Percentiles rank a stretch among this genome's conserved stretches.
Evolutionary conservation across 2,113 vertebrate species (phyloP).

Genomic region (Anoura caudifer): DNA sequence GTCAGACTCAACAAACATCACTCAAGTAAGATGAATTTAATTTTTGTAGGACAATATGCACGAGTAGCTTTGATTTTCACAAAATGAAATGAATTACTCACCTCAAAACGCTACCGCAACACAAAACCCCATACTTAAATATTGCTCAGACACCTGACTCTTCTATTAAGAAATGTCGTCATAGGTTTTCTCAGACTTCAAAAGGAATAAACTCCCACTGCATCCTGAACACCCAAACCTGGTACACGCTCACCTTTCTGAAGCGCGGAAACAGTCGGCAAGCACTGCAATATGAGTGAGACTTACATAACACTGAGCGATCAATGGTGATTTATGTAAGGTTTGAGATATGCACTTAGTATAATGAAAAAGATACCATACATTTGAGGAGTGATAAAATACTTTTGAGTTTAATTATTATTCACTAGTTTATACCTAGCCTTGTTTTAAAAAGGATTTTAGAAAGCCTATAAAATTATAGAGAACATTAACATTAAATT

Average conservation of each 20-base stretch:
- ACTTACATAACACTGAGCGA: background rate
- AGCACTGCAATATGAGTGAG: background rate
- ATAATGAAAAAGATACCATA: background rate
- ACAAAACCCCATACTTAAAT: background rate
- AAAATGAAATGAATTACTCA: background rate
- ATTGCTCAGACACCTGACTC: background rate
- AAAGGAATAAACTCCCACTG: background rate
- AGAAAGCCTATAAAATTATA: constrained; percentile 9
- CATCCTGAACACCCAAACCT: background rate
- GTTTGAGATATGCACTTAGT: background rate
- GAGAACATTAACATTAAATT: constrained; percentile 18
- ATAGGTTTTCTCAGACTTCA: background rate
- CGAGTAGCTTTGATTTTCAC: background rate
- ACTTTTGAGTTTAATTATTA: constrained; percentile 34
- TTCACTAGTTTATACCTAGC: constrained; percentile 10
- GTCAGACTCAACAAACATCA: background rate
- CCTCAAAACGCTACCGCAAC: background rate
- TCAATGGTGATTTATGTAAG: background rate
- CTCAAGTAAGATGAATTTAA: background rate
- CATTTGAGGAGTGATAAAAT: background rate
- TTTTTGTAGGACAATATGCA: background rate
- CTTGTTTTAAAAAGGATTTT: constrained; percentile 44
- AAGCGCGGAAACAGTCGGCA: background rate
- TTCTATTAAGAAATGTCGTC: background rate
- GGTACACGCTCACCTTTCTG: background rate